Evolutionary conservation across 1,140 invertebrate genomes (phyloP).

Genomic region (Magallana ariakensis): DNA sequence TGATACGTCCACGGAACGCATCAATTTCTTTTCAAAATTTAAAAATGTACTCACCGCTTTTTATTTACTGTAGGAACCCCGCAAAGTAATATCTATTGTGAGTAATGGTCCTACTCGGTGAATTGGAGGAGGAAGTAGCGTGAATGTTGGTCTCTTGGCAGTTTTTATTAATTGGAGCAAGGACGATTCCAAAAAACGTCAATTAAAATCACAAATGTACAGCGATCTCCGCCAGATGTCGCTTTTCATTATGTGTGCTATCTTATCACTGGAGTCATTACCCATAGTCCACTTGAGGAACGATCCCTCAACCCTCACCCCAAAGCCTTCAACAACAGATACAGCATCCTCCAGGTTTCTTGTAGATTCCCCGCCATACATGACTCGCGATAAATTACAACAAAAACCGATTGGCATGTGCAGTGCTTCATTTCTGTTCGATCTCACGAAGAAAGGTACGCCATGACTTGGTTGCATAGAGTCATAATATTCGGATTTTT

Average conservation of each 20-base stretch:
- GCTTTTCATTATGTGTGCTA: slow-evolving; percentile 15
- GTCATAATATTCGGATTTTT: slow-evolving; percentile 11
- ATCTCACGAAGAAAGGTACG: slow-evolving; percentile 1
- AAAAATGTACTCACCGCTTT: slow-evolving; percentile 23
- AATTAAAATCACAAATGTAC: slow-evolving; percentile 9
- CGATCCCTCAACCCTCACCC: slow-evolving; percentile 20
- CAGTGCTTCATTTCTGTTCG: slow-evolving; percentile 8
- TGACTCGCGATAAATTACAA: slow-evolving; percentile 17
- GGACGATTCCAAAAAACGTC: slow-evolving; percentile 21
- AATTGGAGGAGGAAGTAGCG: neutral
- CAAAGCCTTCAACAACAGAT: neutral
- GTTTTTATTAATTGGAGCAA: slow-evolving; percentile 27
- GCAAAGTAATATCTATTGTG: neutral
- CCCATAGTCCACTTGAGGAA: slow-evolving; percentile 10
- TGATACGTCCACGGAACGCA: neutral
- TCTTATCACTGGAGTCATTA: slow-evolving; percentile 21
- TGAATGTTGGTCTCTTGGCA: neutral
- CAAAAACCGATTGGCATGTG: slow-evolving; percentile 35
- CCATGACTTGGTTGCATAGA: slow-evolving; percentile 12
- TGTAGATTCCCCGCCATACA: slow-evolving; percentile 11
- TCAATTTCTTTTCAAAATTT: neutral
- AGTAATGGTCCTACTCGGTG: slow-evolving; percentile 3
- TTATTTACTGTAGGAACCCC: neutral
- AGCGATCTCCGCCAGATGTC: slow-evolving; percentile 23
- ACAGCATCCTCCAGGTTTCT: neutral